Percentiles rank a stretch among this genome's conserved stretches.
Conservation (phyloP, 2,888 invertebrate species). For the Apamea monoglypha region DNA sequence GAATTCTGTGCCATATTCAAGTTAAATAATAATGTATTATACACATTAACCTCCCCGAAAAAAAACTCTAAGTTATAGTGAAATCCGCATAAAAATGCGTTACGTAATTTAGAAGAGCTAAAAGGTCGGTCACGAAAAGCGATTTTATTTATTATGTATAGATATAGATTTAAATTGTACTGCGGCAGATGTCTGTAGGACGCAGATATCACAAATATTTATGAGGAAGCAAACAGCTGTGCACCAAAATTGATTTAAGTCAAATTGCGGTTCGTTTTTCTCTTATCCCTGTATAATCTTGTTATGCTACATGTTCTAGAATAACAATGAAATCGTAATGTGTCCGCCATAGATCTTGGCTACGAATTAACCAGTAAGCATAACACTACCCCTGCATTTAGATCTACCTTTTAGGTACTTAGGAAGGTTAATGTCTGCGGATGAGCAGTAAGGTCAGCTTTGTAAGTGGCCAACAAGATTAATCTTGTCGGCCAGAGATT, state of each 20-base stretch:
- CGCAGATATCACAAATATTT: conserved; percentile 15
- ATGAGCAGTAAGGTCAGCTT: not conserved
- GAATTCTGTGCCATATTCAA: not conserved
- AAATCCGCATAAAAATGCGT: not conserved
- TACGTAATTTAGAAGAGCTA: not conserved
- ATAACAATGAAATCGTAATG: not conserved
- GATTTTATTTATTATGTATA: not conserved
- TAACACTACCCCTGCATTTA: conserved; percentile 26
- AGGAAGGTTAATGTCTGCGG: not conserved
- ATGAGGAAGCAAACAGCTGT: not conserved
- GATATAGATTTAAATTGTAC: conserved; percentile 1
- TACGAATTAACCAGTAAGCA: not conserved
- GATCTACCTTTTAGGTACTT: conserved; percentile 7
- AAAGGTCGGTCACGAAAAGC: not conserved
- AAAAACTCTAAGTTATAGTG: not conserved
- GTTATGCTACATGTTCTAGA: not conserved
- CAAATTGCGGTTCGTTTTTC: not conserved
- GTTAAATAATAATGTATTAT: not conserved
- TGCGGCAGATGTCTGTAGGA: conserved; percentile 22
- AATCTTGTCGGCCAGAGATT: too few species aligned
- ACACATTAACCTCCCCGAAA: not conserved
- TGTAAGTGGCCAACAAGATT: not conserved
- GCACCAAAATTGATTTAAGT: not conserved
- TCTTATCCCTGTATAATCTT: not conserved
- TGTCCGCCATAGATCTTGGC: not conserved